Base-by-base conservation (phyloP, 2,113 vertebrate genomes). In the Anhinga rufa region DNA sequence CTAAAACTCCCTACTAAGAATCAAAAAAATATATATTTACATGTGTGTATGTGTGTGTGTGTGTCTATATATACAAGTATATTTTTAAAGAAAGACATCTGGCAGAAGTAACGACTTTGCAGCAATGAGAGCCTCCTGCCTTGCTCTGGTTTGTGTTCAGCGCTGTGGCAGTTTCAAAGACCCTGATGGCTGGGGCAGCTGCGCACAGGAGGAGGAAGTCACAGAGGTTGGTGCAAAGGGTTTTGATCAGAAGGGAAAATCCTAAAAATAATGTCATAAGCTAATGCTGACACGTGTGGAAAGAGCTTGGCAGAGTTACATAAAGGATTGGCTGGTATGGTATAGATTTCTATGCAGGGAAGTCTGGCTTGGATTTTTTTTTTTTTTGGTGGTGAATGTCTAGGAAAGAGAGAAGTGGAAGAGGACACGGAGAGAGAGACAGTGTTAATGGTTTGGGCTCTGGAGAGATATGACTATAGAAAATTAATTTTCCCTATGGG, bases 21-120 rank as follows among this genome's bases (percentile, higher is more conserved):
- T 68, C 55, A 86, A 86, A 13, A 58, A 9, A 26, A 31, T 25
- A 22, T 14, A 46, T 34, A 54, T 4, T 25, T 3, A 8, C 4
- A 4, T 9, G 8, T 40, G 2, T 57, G 1, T 49, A 16, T 14
- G 2, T n/a, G 6, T 40, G 4, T 61, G 7, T 16, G 20, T 18
- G 5, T 34, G 1, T 68, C 3, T 34, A 17, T 21, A 25, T 11
- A 51, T 20, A 32, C 2, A 40, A 32, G 9, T 26, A 13, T 86
- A 44, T 60, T 70, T 82, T 82, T 68, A 42, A 82, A 76, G 70
- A 12, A 31, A 79, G 36, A 28, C 34, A 42, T 61, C n/a, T 69
- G 75, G n/a, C 17, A 70, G 42, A 65, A 68, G 8, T 28, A 62
- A 32, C 2, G 5, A 7, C 17, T 82, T 32, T 80, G 76, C n/a